Base-by-base conservation (phyloP, 2,888 invertebrate species). In the Bimastos eiseni region DNA sequence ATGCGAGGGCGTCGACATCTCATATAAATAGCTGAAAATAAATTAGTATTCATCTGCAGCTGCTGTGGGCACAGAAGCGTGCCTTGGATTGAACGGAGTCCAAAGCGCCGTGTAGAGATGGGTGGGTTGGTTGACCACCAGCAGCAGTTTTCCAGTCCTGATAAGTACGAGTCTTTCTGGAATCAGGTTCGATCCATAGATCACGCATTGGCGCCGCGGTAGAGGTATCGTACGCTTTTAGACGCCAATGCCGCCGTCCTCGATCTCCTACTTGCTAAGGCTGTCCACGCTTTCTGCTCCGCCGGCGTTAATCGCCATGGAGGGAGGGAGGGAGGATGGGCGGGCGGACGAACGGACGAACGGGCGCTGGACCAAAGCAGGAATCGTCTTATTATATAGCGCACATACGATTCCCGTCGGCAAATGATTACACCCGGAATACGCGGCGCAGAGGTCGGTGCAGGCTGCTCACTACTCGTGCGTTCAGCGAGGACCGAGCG, bases 361-460 rank as follows among this genome's bases (percentile, higher is more conserved):
- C 49, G 70, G 70, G 70, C 30, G 70, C 11, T 70, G 70, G 70
- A n/a, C 70, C 70, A 70, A 70, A 70, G 70, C 30, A 70, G 70
- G 70, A 70, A 70, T 70, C 70, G 70, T 70, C 70, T 70, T 70
- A 70, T 70, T 70, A 70, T 70, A 70, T 70, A 70, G 70, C n/a
- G 70, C 70, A 70, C 49, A 70, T 70, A 70, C 70, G 70, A 70
- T 70, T 70, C 70, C 70, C 70, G 70, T 70, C 70, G 70, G 70
- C 70, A n/a, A 70, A 70, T 70, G 70, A 70, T 70, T 70, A 70
- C n/a, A 70, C 30, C 70, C 70, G 70, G 70, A 70, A 70, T 70
- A 70, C 17, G 70, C 70, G 30, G 70, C 70, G 30, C 30, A 4
- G 30, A n/a, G 30, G 70, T 30, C 70, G n/a, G 30, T n/a, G 70